Evolutionary conservation across 2,113 vertebrate species (phyloP).

Genomic region (Aythya baeri): DNA sequence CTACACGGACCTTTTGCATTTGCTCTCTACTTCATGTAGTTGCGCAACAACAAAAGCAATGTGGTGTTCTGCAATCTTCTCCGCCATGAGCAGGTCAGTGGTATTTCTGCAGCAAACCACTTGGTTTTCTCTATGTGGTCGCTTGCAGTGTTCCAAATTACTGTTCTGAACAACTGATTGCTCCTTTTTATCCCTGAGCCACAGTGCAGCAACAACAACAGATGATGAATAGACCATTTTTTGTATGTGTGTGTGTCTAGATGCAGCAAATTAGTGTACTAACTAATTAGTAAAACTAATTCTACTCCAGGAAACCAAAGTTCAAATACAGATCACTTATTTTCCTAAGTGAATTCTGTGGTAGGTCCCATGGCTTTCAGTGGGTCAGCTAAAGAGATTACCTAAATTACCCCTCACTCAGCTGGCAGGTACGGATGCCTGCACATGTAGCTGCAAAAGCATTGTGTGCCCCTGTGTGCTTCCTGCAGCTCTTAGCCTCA

Average conservation of each 20-base stretch:
- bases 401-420: not conserved
- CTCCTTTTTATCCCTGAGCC: not conserved
- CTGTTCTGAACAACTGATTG: not conserved
- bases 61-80: not conserved
- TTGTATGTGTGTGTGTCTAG: not conserved
- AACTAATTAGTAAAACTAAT: not conserved
- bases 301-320: not conserved
- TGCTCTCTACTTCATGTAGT: not conserved
- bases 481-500: not conserved
- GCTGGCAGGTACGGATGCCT: not conserved
- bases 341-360: not conserved
- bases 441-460: not conserved
- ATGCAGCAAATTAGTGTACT: not conserved
- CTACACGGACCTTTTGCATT: not conserved
- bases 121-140: rapidly evolving
- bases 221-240: not conserved
- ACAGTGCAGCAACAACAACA: not conserved
- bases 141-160: not conserved
- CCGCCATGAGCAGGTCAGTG: not conserved
- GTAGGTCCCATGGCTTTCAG: not conserved
- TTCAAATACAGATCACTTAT: not conserved
- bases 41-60: not conserved
- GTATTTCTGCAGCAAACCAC: not conserved
- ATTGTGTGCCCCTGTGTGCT: not conserved
- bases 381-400: not conserved